Conservation (phyloP, 1,140 invertebrate genomes). For the Aphaenogaster floridana region DNA sequence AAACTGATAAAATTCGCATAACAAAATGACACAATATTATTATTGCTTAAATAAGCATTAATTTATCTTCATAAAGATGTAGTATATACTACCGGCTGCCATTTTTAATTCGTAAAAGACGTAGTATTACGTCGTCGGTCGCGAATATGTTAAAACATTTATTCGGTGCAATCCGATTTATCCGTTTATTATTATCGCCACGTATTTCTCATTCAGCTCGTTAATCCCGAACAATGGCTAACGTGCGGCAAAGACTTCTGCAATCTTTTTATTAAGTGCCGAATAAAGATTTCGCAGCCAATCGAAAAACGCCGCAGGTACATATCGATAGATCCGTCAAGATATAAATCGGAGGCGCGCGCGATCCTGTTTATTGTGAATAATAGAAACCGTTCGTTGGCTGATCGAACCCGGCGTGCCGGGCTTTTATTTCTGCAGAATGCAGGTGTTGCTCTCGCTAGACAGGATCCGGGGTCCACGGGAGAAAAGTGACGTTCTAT, state of each 20-base stretch:
- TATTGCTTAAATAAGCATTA: not conserved
- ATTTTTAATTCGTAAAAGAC: not conserved
- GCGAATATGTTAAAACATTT: not conserved
- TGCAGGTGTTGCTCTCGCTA: slow-evolving; percentile 65
- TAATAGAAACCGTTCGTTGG: slow-evolving; percentile 63
- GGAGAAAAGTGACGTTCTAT: slow-evolving; percentile 68
- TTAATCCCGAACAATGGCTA: not conserved
- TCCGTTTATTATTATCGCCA: not conserved
- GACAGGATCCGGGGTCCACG: slow-evolving; percentile 58
- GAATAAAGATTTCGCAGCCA: not conserved
- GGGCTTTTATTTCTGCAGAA: slow-evolving; percentile 73
- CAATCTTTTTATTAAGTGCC: not conserved
- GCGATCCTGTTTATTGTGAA: slow-evolving; percentile 53
- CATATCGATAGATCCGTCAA: slow-evolving; percentile 5
- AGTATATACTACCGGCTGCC: not conserved
- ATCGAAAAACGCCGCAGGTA: not conserved
- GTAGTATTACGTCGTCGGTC: not conserved
- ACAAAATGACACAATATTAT: not conserved
- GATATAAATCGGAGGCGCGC: slow-evolving; percentile 20
- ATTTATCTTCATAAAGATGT: not conserved
- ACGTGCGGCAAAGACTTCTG: not conserved
- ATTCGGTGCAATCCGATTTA: not conserved
- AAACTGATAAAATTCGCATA: not conserved
- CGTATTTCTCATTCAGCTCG: not conserved
- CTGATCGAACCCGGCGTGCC: slow-evolving; percentile 37